phyloP scores from a whole-genome alignment of 2,113 vertebrate species.

The Menura novaehollandiae region DNA sequence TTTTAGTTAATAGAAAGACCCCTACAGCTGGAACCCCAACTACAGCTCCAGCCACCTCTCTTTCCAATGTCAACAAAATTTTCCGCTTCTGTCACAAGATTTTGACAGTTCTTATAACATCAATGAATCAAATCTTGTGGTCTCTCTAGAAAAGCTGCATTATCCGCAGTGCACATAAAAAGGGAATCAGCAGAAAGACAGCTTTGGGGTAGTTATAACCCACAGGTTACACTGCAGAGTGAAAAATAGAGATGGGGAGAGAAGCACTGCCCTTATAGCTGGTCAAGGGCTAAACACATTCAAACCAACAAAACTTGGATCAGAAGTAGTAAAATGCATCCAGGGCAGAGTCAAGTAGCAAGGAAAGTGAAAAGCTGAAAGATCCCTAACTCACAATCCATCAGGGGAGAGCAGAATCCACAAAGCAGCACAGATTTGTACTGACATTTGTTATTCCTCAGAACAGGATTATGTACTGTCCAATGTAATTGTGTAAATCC shows the following conservation, averaged over 20 bases:
- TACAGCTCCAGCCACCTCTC: slow-evolving; percentile 30
- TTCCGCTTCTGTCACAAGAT: slow-evolving; percentile 49
- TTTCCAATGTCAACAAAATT: slow-evolving; percentile 55
- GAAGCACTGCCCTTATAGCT: not conserved
- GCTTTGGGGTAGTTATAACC: not conserved
- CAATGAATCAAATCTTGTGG: slow-evolving; percentile 43
- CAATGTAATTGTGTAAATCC: not conserved
- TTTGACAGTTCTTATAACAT: slow-evolving; percentile 52
- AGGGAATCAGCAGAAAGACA: not conserved
- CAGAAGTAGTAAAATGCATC: not conserved
- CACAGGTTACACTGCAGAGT: not conserved
- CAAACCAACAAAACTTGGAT: not conserved
- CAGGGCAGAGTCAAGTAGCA: not conserved
- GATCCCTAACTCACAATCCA: not conserved
- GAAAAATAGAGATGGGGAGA: not conserved
- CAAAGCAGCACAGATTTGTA: not conserved
- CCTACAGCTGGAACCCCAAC: slow-evolving; percentile 28
- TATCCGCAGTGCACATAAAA: slow-evolving; percentile 8
- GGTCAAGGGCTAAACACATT: not conserved
- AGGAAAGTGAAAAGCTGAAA: not conserved
- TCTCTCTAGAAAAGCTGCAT: slow-evolving; percentile 15
- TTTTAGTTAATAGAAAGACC: slow-evolving; percentile 33
- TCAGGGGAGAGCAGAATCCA: not conserved
- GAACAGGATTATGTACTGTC: not conserved
- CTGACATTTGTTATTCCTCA: not conserved